Base-by-base conservation (phyloP, 2,113 vertebrate genomes). In the Rhea pennata region DNA sequence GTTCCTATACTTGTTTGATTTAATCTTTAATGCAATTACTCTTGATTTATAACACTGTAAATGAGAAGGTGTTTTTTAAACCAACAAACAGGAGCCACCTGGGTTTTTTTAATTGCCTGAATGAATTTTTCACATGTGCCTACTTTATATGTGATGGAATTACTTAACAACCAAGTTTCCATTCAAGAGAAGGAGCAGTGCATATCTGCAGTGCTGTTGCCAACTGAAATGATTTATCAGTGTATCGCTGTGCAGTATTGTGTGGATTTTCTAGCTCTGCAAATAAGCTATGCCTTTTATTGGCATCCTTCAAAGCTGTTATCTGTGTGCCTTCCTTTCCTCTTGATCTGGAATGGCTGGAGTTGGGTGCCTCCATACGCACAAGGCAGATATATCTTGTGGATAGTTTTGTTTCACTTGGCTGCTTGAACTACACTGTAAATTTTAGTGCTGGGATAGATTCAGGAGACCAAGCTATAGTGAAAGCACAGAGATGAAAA, bases 11-110 rank as follows among this genome's bases (percentile, higher is more conserved):
- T 62, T 36, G 61, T 84, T 92, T 94, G 84, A 94, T 88, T 91
- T 96, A 84, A 75, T 92, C 94, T 96, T 94, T 94, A 94, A 95
- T 95, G 79, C 75, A 94, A 88, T 94, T 96, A 88, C 80, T 86
- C 79, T 77, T 95, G 93, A 95, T 94, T 96, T 96, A 84, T 85
- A 61, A 26, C 54, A 54, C 84, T 92, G 12, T 42, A 93, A 96
- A 91, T 40, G 84, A 81, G 76, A 93, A 92, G 84, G 62, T 87
- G 84, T 65, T 95, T 84, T 82, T 88, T 81, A 88, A 88, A 93
- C 61, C 27, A 89, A 87, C 84, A 92, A 87, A 91, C 70, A 81
- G 12, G 61, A 92, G 86, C 65, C 92, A 88, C 69, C 79, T 94
- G 90, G 88, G 69, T 88, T 88, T 92, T 87, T 87, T 84, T 93